Evolutionary conservation across 2,797 vertebrate genomes (phyloP), one percentile per base, ranked within the genome.

Genomic region (Brachyrhaphis roseni): DNA sequence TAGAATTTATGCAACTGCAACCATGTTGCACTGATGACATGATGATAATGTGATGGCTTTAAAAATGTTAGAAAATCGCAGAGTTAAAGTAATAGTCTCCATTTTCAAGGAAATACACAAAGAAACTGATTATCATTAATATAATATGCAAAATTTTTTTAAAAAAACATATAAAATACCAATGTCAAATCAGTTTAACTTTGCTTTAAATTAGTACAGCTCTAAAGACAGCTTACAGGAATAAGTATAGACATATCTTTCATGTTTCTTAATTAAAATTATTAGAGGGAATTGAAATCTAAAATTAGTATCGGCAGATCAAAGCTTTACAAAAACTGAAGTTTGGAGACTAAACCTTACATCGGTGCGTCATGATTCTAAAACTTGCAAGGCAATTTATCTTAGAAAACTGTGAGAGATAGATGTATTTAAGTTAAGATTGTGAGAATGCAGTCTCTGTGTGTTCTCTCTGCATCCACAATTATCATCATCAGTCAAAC

Each of bases 401-500:
- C 82, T 79, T 51, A 36, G 74, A 87, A 79, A 87, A 76, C 26
- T 20, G 47, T 45, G 28, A 62, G 34, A 80, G 73, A 81, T 64
- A 82, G 47, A 49, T 45, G 2, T 66, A 28, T 77, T 76, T 80
- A 81, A 77, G 78, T 75, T 75, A 34, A 78, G 79, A 86, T 85
- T 82, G 79, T 55, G 84, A 76, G 78, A 49, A 75, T 83, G 74
- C 73, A 78, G 82, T 68, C 62, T 80, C 23, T 68, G 13, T n/a
- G 62, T 80, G 68, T 53, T 68, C 72, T 16, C 59, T 31, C 20
- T 46, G 66, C 31, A 62, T 18, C 62, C 41, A 81, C 46, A 59
- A 77, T 55, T 82, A 8, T 85, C 53, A 7, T 85, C 53, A 82
- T 77, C 68, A 81, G 77, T 82, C 83, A 74, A 77, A 78, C 74